Evolutionary conservation across 2,888 invertebrate genomes (phyloP).

Genomic region (Sesamia inferens): DNA sequence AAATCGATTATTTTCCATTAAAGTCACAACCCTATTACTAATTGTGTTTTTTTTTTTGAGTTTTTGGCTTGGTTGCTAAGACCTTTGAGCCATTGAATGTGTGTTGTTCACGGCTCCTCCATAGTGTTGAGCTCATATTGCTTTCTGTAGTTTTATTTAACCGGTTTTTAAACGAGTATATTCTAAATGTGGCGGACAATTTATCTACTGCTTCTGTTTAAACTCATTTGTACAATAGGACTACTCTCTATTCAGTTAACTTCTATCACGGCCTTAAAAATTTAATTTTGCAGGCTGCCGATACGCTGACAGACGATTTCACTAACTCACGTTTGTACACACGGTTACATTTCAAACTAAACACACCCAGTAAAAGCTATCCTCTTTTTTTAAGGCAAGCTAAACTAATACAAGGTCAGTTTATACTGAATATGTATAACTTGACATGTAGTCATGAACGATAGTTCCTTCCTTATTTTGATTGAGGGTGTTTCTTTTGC

Average conservation of each 20-base stretch:
- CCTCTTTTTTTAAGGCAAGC: not conserved
- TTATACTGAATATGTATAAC: not conserved
- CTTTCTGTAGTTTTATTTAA: not conserved
- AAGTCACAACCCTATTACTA: too few species aligned
- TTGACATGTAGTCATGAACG: too few species aligned
- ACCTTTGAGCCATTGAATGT: too few species aligned
- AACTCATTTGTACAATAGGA: not conserved
- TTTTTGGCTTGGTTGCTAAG: too few species aligned
- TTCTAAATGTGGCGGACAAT: not conserved
- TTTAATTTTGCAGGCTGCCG: not conserved
- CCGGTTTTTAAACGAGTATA: not conserved
- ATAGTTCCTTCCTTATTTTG: too few species aligned
- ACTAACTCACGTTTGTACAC: not conserved
- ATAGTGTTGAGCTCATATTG: slow-evolving; percentile 10
- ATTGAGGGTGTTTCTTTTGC: too few species aligned
- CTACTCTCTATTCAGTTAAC: not conserved
- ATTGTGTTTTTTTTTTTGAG: too few species aligned
- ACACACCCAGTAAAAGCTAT: not conserved
- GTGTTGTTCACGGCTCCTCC: not conserved
- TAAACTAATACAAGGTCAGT: not conserved
- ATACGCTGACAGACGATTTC: not conserved
- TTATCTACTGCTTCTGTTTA: not conserved
- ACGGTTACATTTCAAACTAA: slow-evolving; percentile 8
- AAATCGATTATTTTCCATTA: too few species aligned
- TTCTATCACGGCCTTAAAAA: not conserved